Evolutionary conservation across 2,888 invertebrate genomes (phyloP).

Genomic region (Axea sp.): DNA sequence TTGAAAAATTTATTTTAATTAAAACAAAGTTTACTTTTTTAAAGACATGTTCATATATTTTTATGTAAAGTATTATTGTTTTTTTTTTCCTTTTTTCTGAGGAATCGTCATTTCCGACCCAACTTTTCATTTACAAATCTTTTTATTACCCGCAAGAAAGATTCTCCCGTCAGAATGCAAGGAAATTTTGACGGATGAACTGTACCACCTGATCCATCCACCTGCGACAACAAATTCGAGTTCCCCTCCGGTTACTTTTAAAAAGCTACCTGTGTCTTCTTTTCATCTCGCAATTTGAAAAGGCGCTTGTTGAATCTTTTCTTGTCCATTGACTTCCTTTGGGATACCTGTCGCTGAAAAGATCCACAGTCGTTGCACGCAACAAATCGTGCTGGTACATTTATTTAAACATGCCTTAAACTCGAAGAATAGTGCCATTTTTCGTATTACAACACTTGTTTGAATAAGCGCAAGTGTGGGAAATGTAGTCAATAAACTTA

Average conservation of each 20-base stretch:
- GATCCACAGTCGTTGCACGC: constrained; percentile 20
- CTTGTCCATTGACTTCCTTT: constrained; percentile 33
- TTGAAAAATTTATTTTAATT: no score
- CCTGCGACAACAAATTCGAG: constrained; percentile 37
- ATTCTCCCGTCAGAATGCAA: no score
- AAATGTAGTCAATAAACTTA: constrained; percentile 19
- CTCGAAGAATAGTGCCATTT: constrained; percentile 21
- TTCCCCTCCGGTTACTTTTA: constrained; percentile 46
- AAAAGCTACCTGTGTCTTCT: constrained; percentile 51
- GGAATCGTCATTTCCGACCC: no score
- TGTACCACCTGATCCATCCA: constrained; percentile 53
- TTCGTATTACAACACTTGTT: constrained; percentile 33
- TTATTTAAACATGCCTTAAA: constrained; percentile 20
- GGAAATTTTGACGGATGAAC: no score
- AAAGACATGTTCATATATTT: no score
- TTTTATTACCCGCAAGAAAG: no score
- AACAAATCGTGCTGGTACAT: constrained; percentile 34
- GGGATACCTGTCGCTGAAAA: constrained; percentile 32
- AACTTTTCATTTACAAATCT: no score
- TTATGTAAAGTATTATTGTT: no score
- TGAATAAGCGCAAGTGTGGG: constrained; percentile 51
- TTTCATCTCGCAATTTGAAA: constrained; percentile 38
- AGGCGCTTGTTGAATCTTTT: constrained; percentile 45
- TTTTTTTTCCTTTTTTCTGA: no score
- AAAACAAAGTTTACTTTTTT: no score